A percentile compares a stretch with the other conserved stretches of the same genome.
phyloP scores from a whole-genome alignment of 2,113 vertebrate genomes.

The Perca schrenkii region DNA sequence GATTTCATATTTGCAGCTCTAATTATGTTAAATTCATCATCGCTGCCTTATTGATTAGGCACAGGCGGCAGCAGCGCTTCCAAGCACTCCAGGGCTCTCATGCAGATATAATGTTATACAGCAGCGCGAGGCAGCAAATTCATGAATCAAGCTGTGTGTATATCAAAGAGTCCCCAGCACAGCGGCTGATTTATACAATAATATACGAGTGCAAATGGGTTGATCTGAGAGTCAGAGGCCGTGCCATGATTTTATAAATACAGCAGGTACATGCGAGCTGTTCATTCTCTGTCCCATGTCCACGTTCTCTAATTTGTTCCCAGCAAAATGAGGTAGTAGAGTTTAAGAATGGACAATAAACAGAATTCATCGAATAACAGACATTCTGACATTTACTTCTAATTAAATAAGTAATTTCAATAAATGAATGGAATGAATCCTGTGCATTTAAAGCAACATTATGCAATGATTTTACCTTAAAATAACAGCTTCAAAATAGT shows the following conservation, averaged over 20 bases:
- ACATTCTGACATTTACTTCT: too few relatives aligned
- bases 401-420: too few relatives aligned
- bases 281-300: neutral
- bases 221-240: conserved; percentile 19
- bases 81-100: conserved; percentile 18
- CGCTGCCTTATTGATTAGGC: conserved; percentile 48
- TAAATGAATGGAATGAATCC: too few relatives aligned
- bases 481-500: too few relatives aligned
- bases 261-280: neutral
- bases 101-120: conserved; percentile 35
- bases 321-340: neutral
- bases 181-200: conserved; percentile 19
- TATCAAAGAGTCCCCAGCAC: conserved; percentile 37
- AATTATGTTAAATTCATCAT: conserved; percentile 63
- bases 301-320: neutral
- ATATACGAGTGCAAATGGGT: neutral
- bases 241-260: conserved; percentile 6
- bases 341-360: neutral
- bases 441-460: too few relatives aligned
- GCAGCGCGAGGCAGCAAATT: conserved; percentile 20
- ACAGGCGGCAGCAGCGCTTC: conserved; percentile 19
- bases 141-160: conserved; percentile 39
- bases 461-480: too few relatives aligned
- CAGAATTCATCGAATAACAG: neutral
- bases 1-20: conserved; percentile 56